A percentile compares a stretch with the other conserved stretches of the same genome.
These are phyloP conservation scores for Polia nebulosa DNA, from an alignment of 2,888 invertebrate species.

Conservation along the genomic window DNA sequence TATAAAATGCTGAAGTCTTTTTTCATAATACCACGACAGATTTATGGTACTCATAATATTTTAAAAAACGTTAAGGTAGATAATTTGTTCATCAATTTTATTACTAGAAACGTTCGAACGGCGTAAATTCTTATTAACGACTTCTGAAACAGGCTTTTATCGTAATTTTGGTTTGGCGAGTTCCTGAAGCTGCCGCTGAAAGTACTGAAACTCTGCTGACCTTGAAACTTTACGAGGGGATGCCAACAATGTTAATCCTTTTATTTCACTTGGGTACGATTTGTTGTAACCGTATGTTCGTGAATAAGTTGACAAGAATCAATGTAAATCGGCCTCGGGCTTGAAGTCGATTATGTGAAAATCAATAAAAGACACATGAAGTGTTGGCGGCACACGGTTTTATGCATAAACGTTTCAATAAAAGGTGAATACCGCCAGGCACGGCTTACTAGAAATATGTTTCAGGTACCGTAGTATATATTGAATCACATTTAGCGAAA, in stretches of 20 bases:
- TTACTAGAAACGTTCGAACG: constrained; percentile 34
- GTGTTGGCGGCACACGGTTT: constrained; percentile 29
- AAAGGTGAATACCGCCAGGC: constrained; percentile 6
- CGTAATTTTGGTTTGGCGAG: constrained; percentile 44
- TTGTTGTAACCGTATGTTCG: constrained; percentile 25
- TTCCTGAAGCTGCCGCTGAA: constrained; percentile 12
- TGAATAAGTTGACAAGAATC: constrained; percentile 45
- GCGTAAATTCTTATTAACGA: constrained; percentile 45
- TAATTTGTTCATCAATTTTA: constrained; percentile 45
- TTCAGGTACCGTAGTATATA: background rate
- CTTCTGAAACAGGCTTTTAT: constrained; percentile 47
- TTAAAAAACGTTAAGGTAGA: constrained; percentile 9
- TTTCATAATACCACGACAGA: constrained; percentile 21
- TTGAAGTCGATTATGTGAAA: constrained; percentile 52
- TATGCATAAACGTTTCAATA: constrained; percentile 30
- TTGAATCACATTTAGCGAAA: background rate
- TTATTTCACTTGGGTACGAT: constrained; percentile 38
- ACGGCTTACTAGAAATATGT: background rate
- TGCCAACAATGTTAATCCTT: constrained; percentile 39
- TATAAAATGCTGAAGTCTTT: constrained; percentile 24
- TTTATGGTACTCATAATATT: constrained; percentile 25
- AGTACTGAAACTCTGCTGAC: constrained; percentile 31
- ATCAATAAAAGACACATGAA: constrained; percentile 47
- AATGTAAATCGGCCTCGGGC: constrained; percentile 29
- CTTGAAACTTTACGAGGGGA: constrained; percentile 49